Evolutionary conservation across 1,140 invertebrate genomes (phyloP).

Genomic region (Sminthurinus signatus): DNA sequence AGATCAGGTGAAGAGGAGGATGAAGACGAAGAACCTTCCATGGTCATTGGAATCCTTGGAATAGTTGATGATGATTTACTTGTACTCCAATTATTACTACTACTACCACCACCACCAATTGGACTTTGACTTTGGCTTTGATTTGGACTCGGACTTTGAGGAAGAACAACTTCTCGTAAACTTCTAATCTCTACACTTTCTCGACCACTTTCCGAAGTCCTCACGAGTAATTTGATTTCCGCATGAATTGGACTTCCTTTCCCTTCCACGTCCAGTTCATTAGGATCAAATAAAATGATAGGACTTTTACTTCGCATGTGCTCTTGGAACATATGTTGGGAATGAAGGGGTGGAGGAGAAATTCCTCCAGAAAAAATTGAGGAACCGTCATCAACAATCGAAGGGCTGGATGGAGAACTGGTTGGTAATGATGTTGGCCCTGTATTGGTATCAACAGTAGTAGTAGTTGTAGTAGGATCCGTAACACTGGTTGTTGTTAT

Average conservation of each 20-base stretch:
- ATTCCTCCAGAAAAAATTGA: neutral
- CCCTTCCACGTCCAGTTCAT: constrained; percentile 23
- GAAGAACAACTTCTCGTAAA: constrained; percentile 49
- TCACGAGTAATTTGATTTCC: constrained; percentile 52
- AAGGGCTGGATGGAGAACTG: neutral
- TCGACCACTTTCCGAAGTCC: constrained; percentile 49
- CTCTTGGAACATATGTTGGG: neutral
- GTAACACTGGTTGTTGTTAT: too few species aligned
- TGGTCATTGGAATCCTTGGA: neutral
- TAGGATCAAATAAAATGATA: constrained; percentile 22
- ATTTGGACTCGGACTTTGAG: constrained; percentile 14
- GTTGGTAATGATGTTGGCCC: neutral
- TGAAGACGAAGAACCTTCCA: neutral
- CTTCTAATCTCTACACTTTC: constrained; percentile 52
- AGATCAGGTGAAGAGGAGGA: constrained; percentile 24
- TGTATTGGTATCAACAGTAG: too few species aligned
- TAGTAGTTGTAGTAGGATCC: too few species aligned
- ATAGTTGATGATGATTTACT: too few species aligned
- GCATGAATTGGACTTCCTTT: constrained; percentile 45
- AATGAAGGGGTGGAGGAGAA: neutral
- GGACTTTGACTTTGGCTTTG: neutral
- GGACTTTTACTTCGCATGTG: constrained; percentile 24
- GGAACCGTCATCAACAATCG: neutral
- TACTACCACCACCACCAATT: too few species aligned
- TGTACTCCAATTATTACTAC: neutral